Evolutionary conservation across 1,140 invertebrate species (phyloP), one percentile per base, ranked within the genome.

Genomic region (Drosophila athabasca): DNA sequence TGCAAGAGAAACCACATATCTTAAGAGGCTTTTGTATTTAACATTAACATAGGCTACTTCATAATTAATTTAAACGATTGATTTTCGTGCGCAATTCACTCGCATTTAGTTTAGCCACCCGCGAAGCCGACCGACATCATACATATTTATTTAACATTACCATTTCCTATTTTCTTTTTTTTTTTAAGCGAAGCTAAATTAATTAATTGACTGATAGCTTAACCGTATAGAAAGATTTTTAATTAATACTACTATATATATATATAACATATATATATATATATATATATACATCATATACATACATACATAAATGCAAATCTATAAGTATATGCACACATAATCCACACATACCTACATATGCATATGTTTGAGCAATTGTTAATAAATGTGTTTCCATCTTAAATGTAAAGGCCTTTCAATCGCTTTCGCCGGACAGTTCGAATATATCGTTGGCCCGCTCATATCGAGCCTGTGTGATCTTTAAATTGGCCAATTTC

Each of bases 391-490:
- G 83, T 89, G 79, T 84, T 88, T 85, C 76, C 73, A 90, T 85
- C 76, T 62, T 78, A 35, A 46, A 17, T 2, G 6, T 3, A 6
- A 44, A 66, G 35, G 24, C 0, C 19, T 35, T 24, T 72, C 35
- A 85, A 62, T 87, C 71, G 19, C 72, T 89, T 2, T 79, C 80
- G 51, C 90, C 85, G 17, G 65, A 70, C 8, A 67, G 52, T 6
- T 39, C 50, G 26, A 88, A 91, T 29, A 91, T 88, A 48, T 84
- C 92, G 0, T 76, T 88, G 45, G 92, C 78, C 31, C 91, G 90
- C 58, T 92, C 76, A 76, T 92, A 93, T 15, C 92, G 83, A 5
- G 91, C 92, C 64, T 93, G 91, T 4, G 92, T 90, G 54, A 92
- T 93, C 67, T 91, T 91, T 72, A 92, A 88, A 39, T 92, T 85